A percentile compares a stretch with the other conserved stretches of the same genome.
These are phyloP conservation scores for Koerneria pararmatus DNA, from an alignment of 2,888 invertebrate genomes.

Conservation along the genomic window DNA sequence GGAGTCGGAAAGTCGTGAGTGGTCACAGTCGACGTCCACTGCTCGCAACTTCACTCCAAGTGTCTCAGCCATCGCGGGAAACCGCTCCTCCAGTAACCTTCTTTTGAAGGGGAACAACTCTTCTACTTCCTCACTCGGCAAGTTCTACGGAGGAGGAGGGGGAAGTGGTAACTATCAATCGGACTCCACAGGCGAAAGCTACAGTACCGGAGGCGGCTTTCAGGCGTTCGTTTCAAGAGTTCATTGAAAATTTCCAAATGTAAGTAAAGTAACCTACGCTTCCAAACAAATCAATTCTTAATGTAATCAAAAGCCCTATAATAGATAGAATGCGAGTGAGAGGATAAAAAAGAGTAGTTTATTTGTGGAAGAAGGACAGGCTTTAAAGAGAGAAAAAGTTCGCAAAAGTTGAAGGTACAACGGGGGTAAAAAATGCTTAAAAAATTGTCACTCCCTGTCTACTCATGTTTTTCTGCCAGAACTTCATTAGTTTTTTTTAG, in stretches of 20 bases:
- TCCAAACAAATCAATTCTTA: too few relatives aligned
- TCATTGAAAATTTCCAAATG: not conserved
- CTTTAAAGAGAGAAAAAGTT: too few relatives aligned
- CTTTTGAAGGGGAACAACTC: slow-evolving; percentile 22
- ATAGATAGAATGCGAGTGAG: too few relatives aligned
- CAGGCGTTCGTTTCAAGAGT: slow-evolving; percentile 24
- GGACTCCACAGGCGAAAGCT: not conserved
- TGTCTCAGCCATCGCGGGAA: slow-evolving; percentile 9
- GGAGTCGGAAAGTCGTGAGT: slow-evolving; percentile 56
- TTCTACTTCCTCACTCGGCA: slow-evolving; percentile 7
- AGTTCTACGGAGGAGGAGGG: slow-evolving; percentile 32
- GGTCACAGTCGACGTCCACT: slow-evolving; percentile 51
- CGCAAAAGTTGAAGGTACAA: too few relatives aligned
- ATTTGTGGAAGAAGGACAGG: too few relatives aligned
- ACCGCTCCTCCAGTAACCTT: too few relatives aligned
- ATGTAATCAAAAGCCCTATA: too few relatives aligned
- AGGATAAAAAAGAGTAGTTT: too few relatives aligned
- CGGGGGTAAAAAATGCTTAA: too few relatives aligned
- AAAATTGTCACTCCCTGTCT: too few relatives aligned
- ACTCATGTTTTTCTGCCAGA: too few relatives aligned
- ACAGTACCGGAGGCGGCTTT: slow-evolving; percentile 19
- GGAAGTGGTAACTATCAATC: slow-evolving; percentile 17
- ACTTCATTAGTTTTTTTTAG: too few relatives aligned
- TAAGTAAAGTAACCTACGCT: not conserved
- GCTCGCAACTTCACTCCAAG: slow-evolving; percentile 31